phyloP scores from a whole-genome alignment of 1,140 invertebrate genomes.

The Dryas iulia region DNA sequence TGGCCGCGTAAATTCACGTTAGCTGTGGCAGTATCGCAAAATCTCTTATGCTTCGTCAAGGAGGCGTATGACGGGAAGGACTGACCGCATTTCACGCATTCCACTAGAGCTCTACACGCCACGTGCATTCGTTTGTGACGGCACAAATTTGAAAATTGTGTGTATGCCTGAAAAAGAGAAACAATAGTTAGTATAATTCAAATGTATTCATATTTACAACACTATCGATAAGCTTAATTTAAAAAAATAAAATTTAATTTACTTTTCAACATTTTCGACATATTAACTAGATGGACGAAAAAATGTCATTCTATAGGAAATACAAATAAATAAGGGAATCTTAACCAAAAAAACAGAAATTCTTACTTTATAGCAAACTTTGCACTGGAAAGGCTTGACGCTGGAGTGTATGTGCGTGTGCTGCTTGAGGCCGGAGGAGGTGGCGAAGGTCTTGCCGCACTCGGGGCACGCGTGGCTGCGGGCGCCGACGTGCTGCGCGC shows the following conservation, averaged over 20 bases:
- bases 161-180: slow-evolving; percentile 92
- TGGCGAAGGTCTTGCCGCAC: slow-evolving; percentile 99
- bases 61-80: slow-evolving; percentile 94
- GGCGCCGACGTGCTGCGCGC: slow-evolving; percentile 95
- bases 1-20: slow-evolving; percentile 72
- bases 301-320: no score
- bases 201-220: no score
- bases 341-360: slow-evolving; percentile 9
- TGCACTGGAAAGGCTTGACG: slow-evolving; percentile 98
- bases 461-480: slow-evolving; percentile 97
- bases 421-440: slow-evolving; percentile 98
- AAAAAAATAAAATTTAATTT: no score
- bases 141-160: slow-evolving; percentile 99
- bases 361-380: slow-evolving; percentile 90
- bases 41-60: slow-evolving; percentile 90
- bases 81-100: slow-evolving; percentile 95
- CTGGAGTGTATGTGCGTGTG: slow-evolving; percentile 99
- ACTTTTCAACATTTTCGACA: no score
- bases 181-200: slow-evolving; percentile 15
- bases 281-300: no score
- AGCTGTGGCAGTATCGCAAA: slow-evolving; percentile 85
- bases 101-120: slow-evolving; percentile 92
- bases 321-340: no score
- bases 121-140: slow-evolving; percentile 99
- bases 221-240: no score